phyloP scores from a whole-genome alignment of 1,140 invertebrate species.

The Drosophila suzukii region DNA sequence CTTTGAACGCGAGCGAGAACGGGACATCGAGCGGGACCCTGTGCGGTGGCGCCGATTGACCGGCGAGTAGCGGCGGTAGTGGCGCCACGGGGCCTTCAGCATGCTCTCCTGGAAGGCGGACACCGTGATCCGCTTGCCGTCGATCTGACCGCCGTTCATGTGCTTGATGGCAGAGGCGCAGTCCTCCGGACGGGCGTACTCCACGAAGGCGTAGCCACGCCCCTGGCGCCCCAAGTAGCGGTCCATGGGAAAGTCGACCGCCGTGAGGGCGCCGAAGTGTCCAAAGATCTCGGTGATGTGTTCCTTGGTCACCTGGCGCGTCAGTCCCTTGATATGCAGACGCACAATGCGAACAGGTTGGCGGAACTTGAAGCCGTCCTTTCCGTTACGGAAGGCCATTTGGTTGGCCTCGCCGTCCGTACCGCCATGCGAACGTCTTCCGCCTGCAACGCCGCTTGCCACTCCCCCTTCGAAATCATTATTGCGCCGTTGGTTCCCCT shows the following conservation, averaged over 20 bases:
- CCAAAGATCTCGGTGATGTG: conserved; percentile 61
- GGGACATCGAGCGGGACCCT: not conserved
- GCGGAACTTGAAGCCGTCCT: not conserved
- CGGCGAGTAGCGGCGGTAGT: conserved; percentile 46
- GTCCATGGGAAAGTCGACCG: conserved; percentile 58
- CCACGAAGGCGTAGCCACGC: conserved; percentile 62
- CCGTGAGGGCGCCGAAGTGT: conserved; percentile 46
- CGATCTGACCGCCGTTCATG: conserved; percentile 63
- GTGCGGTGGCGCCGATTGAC: conserved; percentile 1
- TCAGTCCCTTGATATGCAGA: conserved; percentile 57
- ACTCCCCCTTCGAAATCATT: too few species aligned
- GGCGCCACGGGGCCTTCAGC: conserved; percentile 44
- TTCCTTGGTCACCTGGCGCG: conserved; percentile 52
- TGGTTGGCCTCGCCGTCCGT: not conserved
- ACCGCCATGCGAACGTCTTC: not conserved
- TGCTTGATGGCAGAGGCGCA: conserved; percentile 48
- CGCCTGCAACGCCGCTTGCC: not conserved
- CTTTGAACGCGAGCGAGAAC: not conserved
- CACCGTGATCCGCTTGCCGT: conserved; percentile 47
- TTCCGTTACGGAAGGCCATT: not conserved
- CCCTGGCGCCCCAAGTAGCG: conserved; percentile 19
- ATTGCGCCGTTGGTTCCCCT: not conserved
- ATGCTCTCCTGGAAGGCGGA: conserved; percentile 42
- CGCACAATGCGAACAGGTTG: conserved; percentile 20
- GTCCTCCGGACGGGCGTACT: conserved; percentile 44